A percentile compares a stretch with the other conserved stretches of the same genome.
Conservation (phyloP, 64 coral and sea anemone genomes). For the Pachyseris speciosa region DNA sequence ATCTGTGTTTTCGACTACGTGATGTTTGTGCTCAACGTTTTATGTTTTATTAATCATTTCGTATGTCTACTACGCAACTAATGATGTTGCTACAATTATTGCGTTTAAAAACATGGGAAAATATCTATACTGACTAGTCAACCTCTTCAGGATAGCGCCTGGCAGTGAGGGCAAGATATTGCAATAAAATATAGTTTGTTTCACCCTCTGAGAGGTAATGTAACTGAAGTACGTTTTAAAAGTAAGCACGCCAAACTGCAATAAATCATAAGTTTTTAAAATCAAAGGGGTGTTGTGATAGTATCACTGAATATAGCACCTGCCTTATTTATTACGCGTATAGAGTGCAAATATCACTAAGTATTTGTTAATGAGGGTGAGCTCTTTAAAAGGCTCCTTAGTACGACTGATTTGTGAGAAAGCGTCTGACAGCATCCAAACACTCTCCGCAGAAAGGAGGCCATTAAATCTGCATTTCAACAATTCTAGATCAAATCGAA, state of each 20-base stretch:
- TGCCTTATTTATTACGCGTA: not conserved
- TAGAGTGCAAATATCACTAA: not conserved
- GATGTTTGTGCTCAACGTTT: not conserved
- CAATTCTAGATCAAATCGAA: not conserved
- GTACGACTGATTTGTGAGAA: not conserved
- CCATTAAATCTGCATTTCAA: conserved; percentile 17
- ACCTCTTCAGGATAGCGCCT: no score
- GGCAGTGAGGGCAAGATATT: no score
- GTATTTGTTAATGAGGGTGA: not conserved
- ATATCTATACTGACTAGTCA: no score
- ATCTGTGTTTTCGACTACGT: not conserved
- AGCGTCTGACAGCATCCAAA: not conserved
- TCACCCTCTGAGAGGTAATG: no score
- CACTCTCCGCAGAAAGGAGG: not conserved
- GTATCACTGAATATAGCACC: not conserved
- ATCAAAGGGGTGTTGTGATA: not conserved
- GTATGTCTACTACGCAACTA: not conserved
- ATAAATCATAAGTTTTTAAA: not conserved
- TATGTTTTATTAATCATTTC: not conserved
- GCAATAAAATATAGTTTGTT: no score
- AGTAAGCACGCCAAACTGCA: not conserved
- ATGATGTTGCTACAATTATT: not conserved
- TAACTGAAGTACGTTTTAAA: not conserved
- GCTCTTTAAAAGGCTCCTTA: conserved; percentile 16
- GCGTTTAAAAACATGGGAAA: no score